Evolutionary conservation across 2,888 invertebrate genomes (phyloP), one percentile per base, ranked within the genome.

Genomic region (Sesamia inferens): DNA sequence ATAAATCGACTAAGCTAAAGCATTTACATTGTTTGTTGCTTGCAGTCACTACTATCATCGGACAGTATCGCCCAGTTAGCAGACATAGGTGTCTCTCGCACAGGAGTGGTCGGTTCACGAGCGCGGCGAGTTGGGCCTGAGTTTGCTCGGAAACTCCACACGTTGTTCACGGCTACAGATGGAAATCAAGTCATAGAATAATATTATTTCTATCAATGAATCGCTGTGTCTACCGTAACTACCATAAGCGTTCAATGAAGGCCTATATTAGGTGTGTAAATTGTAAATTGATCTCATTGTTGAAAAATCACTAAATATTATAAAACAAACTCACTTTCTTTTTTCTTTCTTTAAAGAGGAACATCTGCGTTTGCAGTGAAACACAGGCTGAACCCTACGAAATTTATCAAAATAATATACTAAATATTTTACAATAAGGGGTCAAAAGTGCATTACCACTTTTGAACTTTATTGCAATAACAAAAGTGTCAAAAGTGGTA

Each of bases 101-200:
- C 69, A 5, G 64, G 65, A 22, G 69, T 65, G 16, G 64, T 22
- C 19, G 69, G 65, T 14, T 22, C 64, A 16, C 65, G 48, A 24
- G 65, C 48, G 8, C 47, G 69, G 11, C 44, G 44, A 39, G 39
- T 64, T 39, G 69, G 65, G 19, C 64, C 47, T 5, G 64, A 64
- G 22, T 51, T 64, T 4, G 64, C 69, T 16, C 63, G 65, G 22
- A 65, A 48, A 22, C 62, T 69, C n/a, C 42, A 70, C 39, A 66
- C 54, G 4, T 44, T 69, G 16, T 31, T 69, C 16, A 59, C 55
- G 55, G 65, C 65, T 65, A 65, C 65, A 65, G 57, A 65, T 65
- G 65, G 55, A n/a, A 16, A 55, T n/a, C 55, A 65, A 65, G 16
- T 65, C n/a, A 65, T 65, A 65, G 65, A 65, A 55, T 65, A 65